Conservation (phyloP, 2,113 vertebrate genomes). For the Phyllostomus hastatus region DNA sequence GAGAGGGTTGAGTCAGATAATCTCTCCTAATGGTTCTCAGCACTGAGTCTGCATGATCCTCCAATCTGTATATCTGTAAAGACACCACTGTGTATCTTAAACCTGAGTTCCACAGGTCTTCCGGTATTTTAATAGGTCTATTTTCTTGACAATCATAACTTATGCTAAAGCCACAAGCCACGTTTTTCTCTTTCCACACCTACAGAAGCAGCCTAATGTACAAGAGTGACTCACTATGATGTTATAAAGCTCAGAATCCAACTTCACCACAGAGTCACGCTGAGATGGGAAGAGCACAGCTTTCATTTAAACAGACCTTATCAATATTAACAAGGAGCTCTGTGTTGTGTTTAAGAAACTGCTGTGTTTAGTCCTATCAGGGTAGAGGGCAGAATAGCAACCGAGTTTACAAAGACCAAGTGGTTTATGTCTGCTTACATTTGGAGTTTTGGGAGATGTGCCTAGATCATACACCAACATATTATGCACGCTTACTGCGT, state of each 20-base stretch:
- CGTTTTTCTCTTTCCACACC: not conserved
- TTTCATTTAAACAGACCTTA: slow-evolving; percentile 18
- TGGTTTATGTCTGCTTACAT: not conserved
- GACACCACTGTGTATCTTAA: not conserved
- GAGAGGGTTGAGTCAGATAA: not conserved
- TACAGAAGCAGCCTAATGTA: not conserved
- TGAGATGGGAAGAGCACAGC: not conserved
- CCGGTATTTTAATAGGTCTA: not conserved
- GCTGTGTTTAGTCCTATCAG: not conserved
- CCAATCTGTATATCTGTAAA: not conserved
- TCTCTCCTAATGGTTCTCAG: not conserved
- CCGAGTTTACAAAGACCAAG: slow-evolving; percentile 6
- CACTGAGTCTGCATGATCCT: not conserved
- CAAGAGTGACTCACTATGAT: not conserved
- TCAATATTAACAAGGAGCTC: not conserved
- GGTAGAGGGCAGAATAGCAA: not conserved
- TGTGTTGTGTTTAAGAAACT: not conserved
- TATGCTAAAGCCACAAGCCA: slow-evolving; percentile 3
- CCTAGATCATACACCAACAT: not conserved
- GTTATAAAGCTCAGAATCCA: not conserved
- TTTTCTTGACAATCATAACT: not conserved
- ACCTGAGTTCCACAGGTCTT: not conserved
- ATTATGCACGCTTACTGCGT: not conserved
- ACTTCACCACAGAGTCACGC: not conserved
- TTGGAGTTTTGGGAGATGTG: slow-evolving; percentile 7